Evolutionary conservation across 1,140 invertebrate genomes (phyloP), one percentile per base, ranked within the genome.

Genomic region (Atta texana): DNA sequence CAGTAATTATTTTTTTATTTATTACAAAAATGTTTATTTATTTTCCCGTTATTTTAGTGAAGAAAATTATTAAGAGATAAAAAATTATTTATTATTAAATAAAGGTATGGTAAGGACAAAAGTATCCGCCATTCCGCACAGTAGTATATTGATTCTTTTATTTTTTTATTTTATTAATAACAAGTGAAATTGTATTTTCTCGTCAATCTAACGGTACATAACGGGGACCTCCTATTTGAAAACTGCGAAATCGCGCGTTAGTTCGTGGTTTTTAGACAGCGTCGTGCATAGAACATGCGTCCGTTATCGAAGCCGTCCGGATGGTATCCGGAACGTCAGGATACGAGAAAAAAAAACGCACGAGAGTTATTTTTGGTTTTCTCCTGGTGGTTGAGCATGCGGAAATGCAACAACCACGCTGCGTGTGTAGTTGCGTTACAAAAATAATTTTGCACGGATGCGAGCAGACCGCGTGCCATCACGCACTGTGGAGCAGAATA

Each of bases 371-470:
- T 28, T 21, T 2, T 53, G 69, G 57, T 72, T 34, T 87, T n/a
- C 63, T 57, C 28, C 18, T 21, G 21, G 16, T 81, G 49, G 51
- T 44, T n/a, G 31, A 24, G 51, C 51, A 14, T 44, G 34, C 51
- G 51, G 64, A 81, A 81, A 44, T 31, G 34, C 28, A 6, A 53
- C 28, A 6, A 53, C 18, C 63, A n/a, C 8, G 64, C 10, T 31
- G n/a, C 49, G 28, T 14, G 34, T 69, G 18, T 82, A 82, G 34
- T n/a, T 28, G 10, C 7, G 68, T 84, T 84, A 53, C n/a, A 80
- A 85, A 80, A 85, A 34, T 85, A 85, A 85, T 85, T 85, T 55
- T 44, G 34, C 31, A 55, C 34, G 31, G 12, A 55, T 53, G 31
- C 21, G n/a, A 44, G 18, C 61, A 51, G 53, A 24, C 5, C 7